A percentile compares a stretch with the other conserved stretches of the same genome.
phyloP scores from a whole-genome alignment of 2,113 vertebrate genomes.

The Ia io region DNA sequence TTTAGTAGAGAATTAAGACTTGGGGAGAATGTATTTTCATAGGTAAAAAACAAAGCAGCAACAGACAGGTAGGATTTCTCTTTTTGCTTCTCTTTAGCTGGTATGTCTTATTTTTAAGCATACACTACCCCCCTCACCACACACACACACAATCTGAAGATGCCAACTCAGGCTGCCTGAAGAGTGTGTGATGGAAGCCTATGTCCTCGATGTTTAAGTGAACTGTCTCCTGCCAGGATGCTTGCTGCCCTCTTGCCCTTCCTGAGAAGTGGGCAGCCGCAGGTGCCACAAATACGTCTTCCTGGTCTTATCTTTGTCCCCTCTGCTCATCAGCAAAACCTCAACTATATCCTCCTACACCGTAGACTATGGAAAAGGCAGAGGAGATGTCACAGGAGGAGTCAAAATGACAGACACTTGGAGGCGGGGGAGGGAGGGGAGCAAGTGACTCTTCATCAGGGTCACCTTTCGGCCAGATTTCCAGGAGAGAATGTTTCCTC shows the following conservation, averaged over 20 bases:
- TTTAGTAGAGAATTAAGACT: neutral
- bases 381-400: neutral
- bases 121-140: accelerated
- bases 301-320: neutral
- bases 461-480: neutral
- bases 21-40: neutral
- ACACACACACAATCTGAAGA: neutral
- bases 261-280: neutral
- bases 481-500: neutral
- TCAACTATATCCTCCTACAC: neutral
- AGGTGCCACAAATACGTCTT: neutral
- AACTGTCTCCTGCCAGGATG: neutral
- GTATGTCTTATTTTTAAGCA: neutral
- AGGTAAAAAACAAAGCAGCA: neutral
- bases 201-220: neutral
- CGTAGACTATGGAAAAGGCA: neutral
- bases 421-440: neutral
- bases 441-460: neutral
- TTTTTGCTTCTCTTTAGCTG: neutral
- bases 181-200: neutral
- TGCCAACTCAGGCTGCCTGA: neutral
- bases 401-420: neutral
- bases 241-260: neutral
- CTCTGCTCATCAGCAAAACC: neutral
- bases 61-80: neutral